Evolutionary conservation across 2,888 invertebrate genomes (phyloP).

Genomic region (Sphaeridia pumilis): DNA sequence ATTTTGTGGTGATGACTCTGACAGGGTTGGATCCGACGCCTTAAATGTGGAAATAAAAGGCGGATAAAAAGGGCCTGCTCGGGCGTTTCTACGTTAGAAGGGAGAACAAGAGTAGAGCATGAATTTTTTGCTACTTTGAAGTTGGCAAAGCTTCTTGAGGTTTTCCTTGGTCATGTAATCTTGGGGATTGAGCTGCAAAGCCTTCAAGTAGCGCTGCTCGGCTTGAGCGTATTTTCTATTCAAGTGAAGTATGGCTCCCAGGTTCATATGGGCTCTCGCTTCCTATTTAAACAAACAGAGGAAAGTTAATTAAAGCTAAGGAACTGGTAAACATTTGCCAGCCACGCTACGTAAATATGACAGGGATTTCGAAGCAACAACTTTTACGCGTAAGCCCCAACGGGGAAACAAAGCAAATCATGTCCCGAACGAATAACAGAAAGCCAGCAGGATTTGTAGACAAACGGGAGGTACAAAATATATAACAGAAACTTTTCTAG

Average conservation of each 20-base stretch:
- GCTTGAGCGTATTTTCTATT: conserved; percentile 83
- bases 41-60: too few species aligned
- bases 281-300: conserved; percentile 47
- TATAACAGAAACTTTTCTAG: too few species aligned
- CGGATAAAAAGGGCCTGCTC: too few species aligned
- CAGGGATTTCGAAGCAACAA: background rate
- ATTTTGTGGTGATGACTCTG: too few species aligned
- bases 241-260: conserved; percentile 87
- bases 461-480: too few species aligned
- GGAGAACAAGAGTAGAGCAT: conserved; percentile 5
- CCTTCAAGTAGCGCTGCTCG: conserved; percentile 71
- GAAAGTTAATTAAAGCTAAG: background rate
- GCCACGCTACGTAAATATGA: background rate
- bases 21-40: too few species aligned
- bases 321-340: background rate
- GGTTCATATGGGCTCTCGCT: conserved; percentile 81
- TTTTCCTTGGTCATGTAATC: conserved; percentile 81
- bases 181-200: conserved; percentile 72
- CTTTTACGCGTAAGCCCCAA: too few species aligned
- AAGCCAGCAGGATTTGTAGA: too few species aligned
- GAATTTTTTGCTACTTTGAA: conserved; percentile 37
- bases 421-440: too few species aligned
- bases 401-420: too few species aligned
- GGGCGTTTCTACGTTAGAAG: background rate
- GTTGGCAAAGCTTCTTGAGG: conserved; percentile 59